phyloP scores from a whole-genome alignment of 2,113 vertebrate genomes.

The Laticauda colubrina region DNA sequence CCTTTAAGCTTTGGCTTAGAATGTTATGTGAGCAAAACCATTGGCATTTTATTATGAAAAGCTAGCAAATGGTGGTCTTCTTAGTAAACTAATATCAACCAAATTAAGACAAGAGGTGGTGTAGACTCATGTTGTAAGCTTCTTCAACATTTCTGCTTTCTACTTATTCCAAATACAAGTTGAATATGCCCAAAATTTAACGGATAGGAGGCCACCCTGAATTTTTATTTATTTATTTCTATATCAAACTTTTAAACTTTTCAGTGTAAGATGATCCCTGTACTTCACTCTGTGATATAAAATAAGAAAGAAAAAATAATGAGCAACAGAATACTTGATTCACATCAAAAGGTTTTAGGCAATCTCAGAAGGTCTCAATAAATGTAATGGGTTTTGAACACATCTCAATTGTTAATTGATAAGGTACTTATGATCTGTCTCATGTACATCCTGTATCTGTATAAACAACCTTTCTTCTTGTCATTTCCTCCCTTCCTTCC shows the following conservation, averaged over 20 bases:
- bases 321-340: not conserved
- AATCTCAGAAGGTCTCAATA: not conserved
- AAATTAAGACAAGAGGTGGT: not conserved
- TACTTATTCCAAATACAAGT: not conserved
- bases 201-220: not conserved
- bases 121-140: not conserved
- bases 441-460: not conserved
- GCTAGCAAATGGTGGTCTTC: not conserved
- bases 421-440: not conserved
- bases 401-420: not conserved
- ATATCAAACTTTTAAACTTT: not conserved
- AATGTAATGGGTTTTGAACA: not conserved
- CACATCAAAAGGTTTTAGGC: not conserved
- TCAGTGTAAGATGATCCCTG: not conserved
- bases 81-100: not conserved
- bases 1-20: not conserved
- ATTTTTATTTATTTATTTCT: not conserved
- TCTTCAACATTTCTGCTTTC: not conserved
- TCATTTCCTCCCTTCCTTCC: not conserved
- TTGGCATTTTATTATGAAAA: not conserved
- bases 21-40: not conserved
- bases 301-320: not conserved
- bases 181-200: not conserved
- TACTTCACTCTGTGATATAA: not conserved
- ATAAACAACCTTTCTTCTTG: not conserved